A percentile compares a stretch with the other conserved stretches of the same genome.
Evolutionary conservation across 2,113 vertebrate genomes (phyloP).

Genomic region (Psammodynastes pulverulentus): DNA sequence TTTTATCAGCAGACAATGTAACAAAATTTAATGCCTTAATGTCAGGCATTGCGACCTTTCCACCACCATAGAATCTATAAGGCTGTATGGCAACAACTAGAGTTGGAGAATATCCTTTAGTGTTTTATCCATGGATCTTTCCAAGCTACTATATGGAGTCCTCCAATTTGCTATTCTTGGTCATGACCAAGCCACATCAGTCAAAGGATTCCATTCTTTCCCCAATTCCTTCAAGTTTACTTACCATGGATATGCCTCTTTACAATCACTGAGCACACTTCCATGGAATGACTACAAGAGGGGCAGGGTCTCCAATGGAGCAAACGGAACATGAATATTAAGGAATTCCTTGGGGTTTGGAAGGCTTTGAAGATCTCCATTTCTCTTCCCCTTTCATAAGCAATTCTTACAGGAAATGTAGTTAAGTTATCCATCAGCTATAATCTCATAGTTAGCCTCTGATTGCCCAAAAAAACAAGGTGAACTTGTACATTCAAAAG

Average conservation of each 20-base stretch:
- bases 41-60: too few relatives aligned
- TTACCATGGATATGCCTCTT: neutral
- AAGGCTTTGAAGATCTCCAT: neutral
- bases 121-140: neutral
- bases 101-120: neutral
- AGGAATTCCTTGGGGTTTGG: neutral
- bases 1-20: neutral
- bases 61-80: too few relatives aligned
- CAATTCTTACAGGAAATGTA: neutral
- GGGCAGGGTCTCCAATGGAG: neutral
- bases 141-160: neutral
- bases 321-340: neutral
- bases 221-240: neutral
- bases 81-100: too few relatives aligned
- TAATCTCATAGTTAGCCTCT: neutral
- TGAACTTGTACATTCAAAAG: neutral
- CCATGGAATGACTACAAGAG: neutral
- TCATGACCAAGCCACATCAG: neutral
- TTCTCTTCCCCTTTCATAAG: neutral
- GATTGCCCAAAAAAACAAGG: neutral
- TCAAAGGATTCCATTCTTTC: neutral
- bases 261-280: neutral
- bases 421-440: neutral
- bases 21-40: neutral
- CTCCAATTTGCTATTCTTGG: neutral